Evolutionary conservation across 2,888 invertebrate species (phyloP).

Genomic region (Calliphora vomitoria): DNA sequence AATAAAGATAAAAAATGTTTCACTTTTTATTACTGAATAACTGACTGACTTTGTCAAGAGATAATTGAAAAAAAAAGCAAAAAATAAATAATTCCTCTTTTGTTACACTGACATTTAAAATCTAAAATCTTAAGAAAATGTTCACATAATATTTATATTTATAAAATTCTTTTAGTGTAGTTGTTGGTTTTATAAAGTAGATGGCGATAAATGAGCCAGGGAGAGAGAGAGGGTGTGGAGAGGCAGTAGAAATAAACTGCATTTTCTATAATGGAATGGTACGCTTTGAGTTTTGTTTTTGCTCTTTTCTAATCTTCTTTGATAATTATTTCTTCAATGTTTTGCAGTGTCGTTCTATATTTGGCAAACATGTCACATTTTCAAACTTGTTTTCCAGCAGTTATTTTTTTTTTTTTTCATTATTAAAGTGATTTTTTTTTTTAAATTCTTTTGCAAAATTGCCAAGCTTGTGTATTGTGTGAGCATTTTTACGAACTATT

Average conservation of each 20-base stretch:
- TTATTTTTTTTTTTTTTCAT: background rate
- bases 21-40: slow-evolving; percentile 39
- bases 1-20: slow-evolving; percentile 36
- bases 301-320: slow-evolving; percentile 25
- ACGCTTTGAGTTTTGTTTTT: slow-evolving; percentile 6
- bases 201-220: too few relatives aligned
- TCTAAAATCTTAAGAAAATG: background rate
- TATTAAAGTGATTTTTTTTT: slow-evolving; percentile 29
- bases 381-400: slow-evolving; percentile 15
- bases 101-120: slow-evolving; percentile 7
- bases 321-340: slow-evolving; percentile 32
- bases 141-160: background rate
- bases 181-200: background rate
- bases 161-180: too few relatives aligned
- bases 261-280: slow-evolving; percentile 44
- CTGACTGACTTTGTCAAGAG: slow-evolving; percentile 9
- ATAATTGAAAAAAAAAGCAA: background rate
- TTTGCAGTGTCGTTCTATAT: slow-evolving; percentile 42
- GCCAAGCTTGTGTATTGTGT: background rate
- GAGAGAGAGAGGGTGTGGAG: background rate
- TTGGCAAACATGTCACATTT: slow-evolving; percentile 51
- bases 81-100: slow-evolving; percentile 20
- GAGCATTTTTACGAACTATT: background rate
- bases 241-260: background rate
- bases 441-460: slow-evolving; percentile 2